Evolutionary conservation across 2,888 invertebrate genomes (phyloP), one percentile per base, ranked within the genome.

Genomic region (Atethmia centrago): DNA sequence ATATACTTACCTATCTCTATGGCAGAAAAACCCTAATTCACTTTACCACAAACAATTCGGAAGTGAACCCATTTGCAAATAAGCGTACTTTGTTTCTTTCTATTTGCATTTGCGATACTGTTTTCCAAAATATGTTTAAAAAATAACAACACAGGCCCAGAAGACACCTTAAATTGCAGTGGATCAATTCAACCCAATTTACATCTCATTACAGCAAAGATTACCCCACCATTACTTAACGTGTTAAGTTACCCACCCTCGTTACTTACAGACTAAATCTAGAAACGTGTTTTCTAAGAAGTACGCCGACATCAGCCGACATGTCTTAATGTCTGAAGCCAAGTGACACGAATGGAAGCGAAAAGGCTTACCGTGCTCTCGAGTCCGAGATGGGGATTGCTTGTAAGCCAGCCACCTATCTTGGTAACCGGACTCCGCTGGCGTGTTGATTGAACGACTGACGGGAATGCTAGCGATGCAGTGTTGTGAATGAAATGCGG

Each of bases 301-400:
- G 59, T 55, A n/a, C 58, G 58, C n/a, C 58, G 64, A 72, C 74
- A 73, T 70, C 64, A 61, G 40, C 63, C 70, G 70, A 73, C 75
- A 71, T 65, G 70, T 82, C 75, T 79, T 75, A 79, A 79, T 75
- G 72, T 63, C 79, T 73, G 79, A 79, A 79, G 72, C 79, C 73
- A 62, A 76, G 73, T 82, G 83, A 82, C 79, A 69, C 59, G 71
- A 76, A 68, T 70, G 61, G 62, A 79, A 79, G 79, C 75, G 81
- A 62, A 67, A 65, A 51, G 71, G 79, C 75, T 82, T 82, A 83
- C 74, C 65, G 76, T 70, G 72, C 75, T 82, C 82, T 74, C 69
- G 68, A 53, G 65, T 55, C 68, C 49, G 81, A 72, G 81, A 72
- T 55, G 64, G 64, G 79, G 75, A 76, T 79, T 65, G 75, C 67